Base-by-base conservation (phyloP, 2,888 invertebrate species). In the Melieria omissa region DNA sequence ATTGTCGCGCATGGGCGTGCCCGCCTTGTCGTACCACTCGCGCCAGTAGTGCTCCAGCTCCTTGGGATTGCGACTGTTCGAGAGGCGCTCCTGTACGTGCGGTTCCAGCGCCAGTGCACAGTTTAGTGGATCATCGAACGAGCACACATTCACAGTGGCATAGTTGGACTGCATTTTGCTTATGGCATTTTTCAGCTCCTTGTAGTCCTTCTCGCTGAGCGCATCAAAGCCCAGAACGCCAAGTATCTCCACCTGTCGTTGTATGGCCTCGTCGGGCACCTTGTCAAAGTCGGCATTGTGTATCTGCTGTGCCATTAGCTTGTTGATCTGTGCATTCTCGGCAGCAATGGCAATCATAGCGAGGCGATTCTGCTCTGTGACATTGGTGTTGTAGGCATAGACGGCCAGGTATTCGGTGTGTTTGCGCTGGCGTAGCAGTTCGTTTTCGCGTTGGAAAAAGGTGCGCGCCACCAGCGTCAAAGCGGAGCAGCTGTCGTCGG, bases 1-100 rank as follows among this genome's bases (percentile, higher is more conserved):
- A 80, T 91, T 88, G 3, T 88, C 84, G 12, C 90, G 89, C 45
- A 91, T 89, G 65, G 89, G 89, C 3, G 92, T 90, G 0, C 93
- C 93, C 0, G 92, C 92, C 14, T 89, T 90, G 74, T 93, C 90
- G 76, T 96, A 90, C 95, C 95, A 97, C 78, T 93, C 90, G 6
- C 90, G 85, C 96, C 96, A 97, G 4, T 91, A 88, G 81, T 94
- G 90, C 78, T 92, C 90, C 78, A 97, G 85, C 82, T 94, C 93
- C 1, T 93, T 91, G 0, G 94, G 92, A 83, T 96, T 90, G 61
- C 92, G 89, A 73, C 93, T 93, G 45, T 88, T 89, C 0, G 90
- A 86, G 74, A 95, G 86, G n/a, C 92, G 89, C 73, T 92, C 90
- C 0, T 91, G 83, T 42, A 86, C 80, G 62, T 85, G 82, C 75